Conservation (phyloP, 2,113 vertebrate genomes). For the Propithecus coquereli region DNA sequence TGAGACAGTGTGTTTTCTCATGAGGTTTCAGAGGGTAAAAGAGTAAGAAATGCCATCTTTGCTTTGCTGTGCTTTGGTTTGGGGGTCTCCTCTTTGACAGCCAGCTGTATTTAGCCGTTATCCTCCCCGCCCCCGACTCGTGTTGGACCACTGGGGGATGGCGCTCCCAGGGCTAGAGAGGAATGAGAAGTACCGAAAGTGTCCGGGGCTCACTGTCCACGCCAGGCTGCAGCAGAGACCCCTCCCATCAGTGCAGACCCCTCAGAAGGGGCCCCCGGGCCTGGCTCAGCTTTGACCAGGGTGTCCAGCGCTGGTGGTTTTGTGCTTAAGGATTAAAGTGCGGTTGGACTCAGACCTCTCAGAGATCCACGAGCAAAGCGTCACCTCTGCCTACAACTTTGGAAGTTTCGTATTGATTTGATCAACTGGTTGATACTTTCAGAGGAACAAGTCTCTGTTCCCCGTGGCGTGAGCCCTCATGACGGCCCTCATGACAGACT, state of each 20-base stretch:
- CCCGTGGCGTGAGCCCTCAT: accelerated
- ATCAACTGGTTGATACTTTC: background rate
- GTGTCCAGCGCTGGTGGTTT: background rate
- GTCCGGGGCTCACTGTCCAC: accelerated
- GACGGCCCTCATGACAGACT: accelerated
- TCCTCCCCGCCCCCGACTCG: accelerated
- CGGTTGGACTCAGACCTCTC: background rate
- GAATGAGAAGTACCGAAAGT: accelerated
- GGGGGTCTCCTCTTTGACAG: background rate
- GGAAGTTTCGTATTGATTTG: background rate
- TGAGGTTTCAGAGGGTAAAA: background rate
- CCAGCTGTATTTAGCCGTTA: accelerated
- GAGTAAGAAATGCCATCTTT: accelerated
- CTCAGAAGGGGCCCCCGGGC: background rate
- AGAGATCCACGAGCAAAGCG: background rate
- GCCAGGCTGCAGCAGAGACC: accelerated
- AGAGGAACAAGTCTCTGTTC: background rate
- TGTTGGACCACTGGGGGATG: accelerated
- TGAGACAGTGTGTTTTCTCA: accelerated
- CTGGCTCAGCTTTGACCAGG: accelerated
- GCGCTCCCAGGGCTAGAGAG: accelerated
- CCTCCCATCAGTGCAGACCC: accelerated
- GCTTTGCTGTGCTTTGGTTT: background rate
- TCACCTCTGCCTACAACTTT: accelerated
- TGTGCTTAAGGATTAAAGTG: background rate